Evolutionary conservation across 2,113 vertebrate genomes (phyloP).

Genomic region (Tenrec ecaudatus): DNA sequence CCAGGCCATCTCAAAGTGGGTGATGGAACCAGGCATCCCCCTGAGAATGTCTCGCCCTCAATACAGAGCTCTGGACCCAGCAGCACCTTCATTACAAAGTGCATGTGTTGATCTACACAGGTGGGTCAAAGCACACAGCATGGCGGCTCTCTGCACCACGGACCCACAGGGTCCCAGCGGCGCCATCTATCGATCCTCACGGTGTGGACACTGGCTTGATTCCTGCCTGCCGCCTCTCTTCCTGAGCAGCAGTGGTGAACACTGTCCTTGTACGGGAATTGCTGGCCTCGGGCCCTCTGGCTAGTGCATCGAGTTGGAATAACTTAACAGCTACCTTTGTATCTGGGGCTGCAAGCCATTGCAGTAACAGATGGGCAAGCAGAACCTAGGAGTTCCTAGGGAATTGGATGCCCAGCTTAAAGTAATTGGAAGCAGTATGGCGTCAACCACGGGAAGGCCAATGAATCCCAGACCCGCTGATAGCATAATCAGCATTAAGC

Average conservation of each 20-base stretch:
- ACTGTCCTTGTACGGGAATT: background rate
- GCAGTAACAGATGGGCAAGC: constrained; percentile 47
- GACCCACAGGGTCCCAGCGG: background rate
- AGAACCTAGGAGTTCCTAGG: background rate
- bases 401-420: background rate
- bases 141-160: too few species aligned
- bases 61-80: background rate
- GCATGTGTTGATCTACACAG: fast-evolving
- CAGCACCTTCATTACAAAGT: too few species aligned
- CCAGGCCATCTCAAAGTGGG: background rate
- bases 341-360: background rate
- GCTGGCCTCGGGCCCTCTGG: background rate
- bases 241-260: background rate
- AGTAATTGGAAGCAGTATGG: constrained; percentile 36
- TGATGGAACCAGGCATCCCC: background rate
- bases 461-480: constrained; percentile 6
- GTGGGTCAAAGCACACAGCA: too few species aligned
- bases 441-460: background rate
- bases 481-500: background rate
- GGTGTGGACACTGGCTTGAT: background rate
- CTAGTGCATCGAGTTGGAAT: background rate
- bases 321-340: constrained; percentile 32
- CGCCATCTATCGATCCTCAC: fast-evolving
- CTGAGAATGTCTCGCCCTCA: background rate
- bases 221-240: background rate